phyloP scores from a whole-genome alignment of 2,797 vertebrate species.

The Sternarchorhynchus goeldii region DNA sequence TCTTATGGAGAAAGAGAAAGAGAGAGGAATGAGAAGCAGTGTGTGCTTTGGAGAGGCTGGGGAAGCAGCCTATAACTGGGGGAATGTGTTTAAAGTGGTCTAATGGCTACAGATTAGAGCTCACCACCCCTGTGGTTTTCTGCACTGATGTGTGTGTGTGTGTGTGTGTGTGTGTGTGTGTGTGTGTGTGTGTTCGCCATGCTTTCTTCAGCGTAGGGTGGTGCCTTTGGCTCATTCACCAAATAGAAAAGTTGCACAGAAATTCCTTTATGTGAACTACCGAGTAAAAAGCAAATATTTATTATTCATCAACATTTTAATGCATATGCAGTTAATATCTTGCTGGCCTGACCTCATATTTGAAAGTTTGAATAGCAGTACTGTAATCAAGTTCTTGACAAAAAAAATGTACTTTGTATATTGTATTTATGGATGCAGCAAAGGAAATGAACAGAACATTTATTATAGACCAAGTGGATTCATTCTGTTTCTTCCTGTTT shows the following conservation, averaged over 20 bases:
- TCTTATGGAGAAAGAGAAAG: slow-evolving; percentile 52
- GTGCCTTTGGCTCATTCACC: slow-evolving; percentile 43
- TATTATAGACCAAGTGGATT: slow-evolving; percentile 32
- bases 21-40: slow-evolving; percentile 51
- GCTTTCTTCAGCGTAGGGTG: slow-evolving; percentile 47
- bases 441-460: slow-evolving; percentile 8
- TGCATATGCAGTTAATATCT: slow-evolving; percentile 43
- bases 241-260: slow-evolving; percentile 58
- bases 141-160: slow-evolving; percentile 20
- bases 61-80: slow-evolving; percentile 51
- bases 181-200: slow-evolving; percentile 18
- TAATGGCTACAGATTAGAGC: slow-evolving; percentile 60
- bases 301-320: slow-evolving; percentile 35
- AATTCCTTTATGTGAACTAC: slow-evolving; percentile 43
- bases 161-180: slow-evolving; percentile 29
- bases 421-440: background rate
- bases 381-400: no score
- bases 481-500: slow-evolving; percentile 49
- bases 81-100: slow-evolving; percentile 65
- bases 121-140: slow-evolving; percentile 63
- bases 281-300: slow-evolving; percentile 55
- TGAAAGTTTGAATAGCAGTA: slow-evolving; percentile 23
- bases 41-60: slow-evolving; percentile 45
- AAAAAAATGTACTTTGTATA: background rate
- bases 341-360: slow-evolving; percentile 11